Conservation (phyloP, 2,888 invertebrate species). For the Troides oblongomaculatus region DNA sequence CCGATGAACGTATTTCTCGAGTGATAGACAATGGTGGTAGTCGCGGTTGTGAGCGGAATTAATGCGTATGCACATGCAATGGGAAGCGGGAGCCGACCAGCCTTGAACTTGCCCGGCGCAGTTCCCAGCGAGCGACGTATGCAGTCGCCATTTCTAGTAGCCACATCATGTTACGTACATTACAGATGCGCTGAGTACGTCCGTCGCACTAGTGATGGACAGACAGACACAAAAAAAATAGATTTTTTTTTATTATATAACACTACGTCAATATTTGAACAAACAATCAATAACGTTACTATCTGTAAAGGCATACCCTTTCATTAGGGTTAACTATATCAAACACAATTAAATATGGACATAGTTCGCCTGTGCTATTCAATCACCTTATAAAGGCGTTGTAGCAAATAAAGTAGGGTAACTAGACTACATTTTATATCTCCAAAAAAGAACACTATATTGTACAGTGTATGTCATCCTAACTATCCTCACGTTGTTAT, state of each 20-base stretch:
- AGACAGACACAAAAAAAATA: background rate
- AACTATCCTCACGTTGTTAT: too few species aligned
- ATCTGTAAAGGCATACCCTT: too few species aligned
- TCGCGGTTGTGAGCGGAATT: conserved; percentile 72
- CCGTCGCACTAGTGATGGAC: conserved; percentile 19
- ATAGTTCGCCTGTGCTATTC: too few species aligned
- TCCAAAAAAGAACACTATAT: too few species aligned
- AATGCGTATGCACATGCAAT: conserved; percentile 73
- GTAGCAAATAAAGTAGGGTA: too few species aligned
- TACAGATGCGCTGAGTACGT: conserved; percentile 24
- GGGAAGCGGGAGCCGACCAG: conserved; percentile 71
- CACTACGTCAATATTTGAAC: too few species aligned
- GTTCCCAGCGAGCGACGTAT: conserved; percentile 62
- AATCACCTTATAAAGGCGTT: too few species aligned
- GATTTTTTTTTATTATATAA: background rate
- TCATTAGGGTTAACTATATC: too few species aligned
- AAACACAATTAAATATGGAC: too few species aligned
- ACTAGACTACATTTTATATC: too few species aligned
- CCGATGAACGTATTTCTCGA: conserved; percentile 60
- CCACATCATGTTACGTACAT: conserved; percentile 48
- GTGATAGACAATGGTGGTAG: conserved; percentile 79
- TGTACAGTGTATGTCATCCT: too few species aligned
- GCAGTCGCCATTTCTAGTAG: conserved; percentile 68
- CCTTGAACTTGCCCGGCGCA: conserved; percentile 75
- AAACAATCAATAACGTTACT: too few species aligned